Base-by-base conservation (phyloP, 1,140 invertebrate species). In the Penaeus indicus region DNA sequence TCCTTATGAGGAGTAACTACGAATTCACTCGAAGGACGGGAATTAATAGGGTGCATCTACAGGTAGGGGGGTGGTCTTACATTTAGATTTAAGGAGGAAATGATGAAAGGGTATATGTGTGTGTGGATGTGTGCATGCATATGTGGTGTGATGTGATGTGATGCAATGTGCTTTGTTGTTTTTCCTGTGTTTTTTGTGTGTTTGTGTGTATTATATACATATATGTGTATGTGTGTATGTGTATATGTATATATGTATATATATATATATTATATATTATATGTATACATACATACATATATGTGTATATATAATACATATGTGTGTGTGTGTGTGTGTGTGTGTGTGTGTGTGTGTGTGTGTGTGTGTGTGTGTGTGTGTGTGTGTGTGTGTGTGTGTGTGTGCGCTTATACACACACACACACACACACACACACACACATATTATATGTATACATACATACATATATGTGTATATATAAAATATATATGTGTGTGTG, bases 1-100 rank as follows among this genome's bases (percentile, higher is more conserved):
- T 98, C 63, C 94, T 98, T 32, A 98, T 98, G 97, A 94, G 97
- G 89, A 97, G 96, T 91, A 98, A 98, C 93, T 98, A 97, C 94
- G 97, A 98, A 92, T 97, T 97, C 92, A 96, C 95, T 32, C 94
- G 95, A 75, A 94, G 96, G 72, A 96, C 96, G 91, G 96, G 96
- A 85, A 94, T 98, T 63, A 98, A 97, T 0, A 94, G 97, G 91
- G 97, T 98, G 5, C 96, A 97, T 93, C 93, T 97, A 22, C 96
- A 97, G 94, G 95, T 95, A 92, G 86, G 83, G 91, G n/a, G 22
- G 8, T n/a, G 67, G 0, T 25, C 21, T 22, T 0, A n/a, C 0
- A 13, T 47, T 47, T 13, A 13, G 47, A 47, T 47, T 47, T 47
- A 47, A 54, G 54, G 16, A 11, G 16, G 10, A 54, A 13, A 16